phyloP scores from a whole-genome alignment of 2,888 invertebrate genomes.

The Meiosimyza decipiens region DNA sequence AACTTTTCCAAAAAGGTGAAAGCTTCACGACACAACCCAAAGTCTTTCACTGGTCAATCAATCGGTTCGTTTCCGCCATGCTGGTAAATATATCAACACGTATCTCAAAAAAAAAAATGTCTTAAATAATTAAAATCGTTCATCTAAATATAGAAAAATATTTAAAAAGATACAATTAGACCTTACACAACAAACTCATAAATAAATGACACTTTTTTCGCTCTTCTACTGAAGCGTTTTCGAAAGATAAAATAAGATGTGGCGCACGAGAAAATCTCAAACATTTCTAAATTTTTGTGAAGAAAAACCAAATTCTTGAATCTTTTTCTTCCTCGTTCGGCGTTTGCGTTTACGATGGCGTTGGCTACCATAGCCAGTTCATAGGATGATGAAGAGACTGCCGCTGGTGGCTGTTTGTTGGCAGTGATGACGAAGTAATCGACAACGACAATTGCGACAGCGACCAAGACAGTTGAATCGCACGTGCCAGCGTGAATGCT shows the following conservation, averaged over 20 bases:
- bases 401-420: no score
- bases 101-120: background rate
- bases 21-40: no score
- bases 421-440: no score
- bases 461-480: no score
- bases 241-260: conserved; percentile 1
- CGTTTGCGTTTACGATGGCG: background rate
- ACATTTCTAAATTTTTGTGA: conserved; percentile 5
- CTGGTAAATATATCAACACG: background rate
- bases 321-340: background rate
- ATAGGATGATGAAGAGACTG: no score
- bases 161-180: conserved; percentile 24
- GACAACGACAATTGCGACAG: no score
- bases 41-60: no score
- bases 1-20: no score
- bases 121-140: conserved; percentile 27
- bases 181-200: conserved; percentile 32
- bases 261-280: background rate
- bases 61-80: conserved; percentile 11
- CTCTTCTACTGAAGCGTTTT: background rate
- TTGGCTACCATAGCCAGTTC: no score
- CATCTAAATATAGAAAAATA: conserved; percentile 22
- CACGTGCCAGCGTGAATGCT: no score
- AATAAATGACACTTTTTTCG: conserved; percentile 16
- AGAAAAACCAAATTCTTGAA: conserved; percentile 6